Conservation (phyloP, 2,113 vertebrate species). For the Pica pica region DNA sequence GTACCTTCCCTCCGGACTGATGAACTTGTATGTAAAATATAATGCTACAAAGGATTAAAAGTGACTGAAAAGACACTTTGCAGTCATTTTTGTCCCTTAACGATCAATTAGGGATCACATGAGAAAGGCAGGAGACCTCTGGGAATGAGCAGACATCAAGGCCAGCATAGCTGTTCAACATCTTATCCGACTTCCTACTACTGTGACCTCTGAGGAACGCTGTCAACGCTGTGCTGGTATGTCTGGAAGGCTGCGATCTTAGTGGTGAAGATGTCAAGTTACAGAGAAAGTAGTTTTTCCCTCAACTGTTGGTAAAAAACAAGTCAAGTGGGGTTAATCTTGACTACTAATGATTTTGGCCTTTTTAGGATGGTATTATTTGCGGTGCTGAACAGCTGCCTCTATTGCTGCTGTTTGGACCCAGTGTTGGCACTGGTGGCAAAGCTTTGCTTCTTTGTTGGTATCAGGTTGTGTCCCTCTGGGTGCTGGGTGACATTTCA, state of each 20-base stretch:
- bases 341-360: not conserved
- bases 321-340: constrained; percentile 16
- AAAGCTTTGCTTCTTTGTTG: not conserved
- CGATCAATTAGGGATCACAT: not conserved
- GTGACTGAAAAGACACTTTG: not conserved
- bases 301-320: not conserved
- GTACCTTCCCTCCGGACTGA: not conserved
- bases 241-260: not conserved
- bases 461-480: not conserved
- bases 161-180: not conserved
- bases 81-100: not conserved
- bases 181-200: not conserved
- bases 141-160: not conserved
- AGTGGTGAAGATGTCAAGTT: not conserved
- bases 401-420: not conserved
- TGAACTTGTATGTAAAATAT: not conserved
- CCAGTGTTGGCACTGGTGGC: not conserved
- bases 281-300: not conserved
- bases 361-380: not conserved
- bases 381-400: not conserved
- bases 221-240: not conserved
- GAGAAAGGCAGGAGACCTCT: not conserved
- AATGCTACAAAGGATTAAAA: not conserved
- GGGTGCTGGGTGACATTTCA: not conserved
- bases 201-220: not conserved